phyloP scores from a whole-genome alignment of 1,140 invertebrate genomes.

The Caenorhabditis briggsae region DNA sequence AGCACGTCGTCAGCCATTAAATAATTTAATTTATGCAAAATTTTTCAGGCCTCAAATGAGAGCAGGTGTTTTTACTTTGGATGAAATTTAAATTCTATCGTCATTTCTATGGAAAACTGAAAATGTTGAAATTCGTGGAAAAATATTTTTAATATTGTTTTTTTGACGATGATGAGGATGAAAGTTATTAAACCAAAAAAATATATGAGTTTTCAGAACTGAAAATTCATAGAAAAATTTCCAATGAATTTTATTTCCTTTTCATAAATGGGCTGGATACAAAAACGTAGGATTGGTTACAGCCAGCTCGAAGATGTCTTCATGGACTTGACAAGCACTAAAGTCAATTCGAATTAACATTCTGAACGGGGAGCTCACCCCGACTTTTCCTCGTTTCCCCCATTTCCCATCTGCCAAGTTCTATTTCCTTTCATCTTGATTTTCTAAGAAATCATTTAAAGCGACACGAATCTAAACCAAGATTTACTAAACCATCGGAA shows the following conservation, averaged over 20 bases:
- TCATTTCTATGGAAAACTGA: not conserved
- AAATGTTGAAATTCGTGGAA: not conserved
- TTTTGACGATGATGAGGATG: no score
- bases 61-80: not conserved
- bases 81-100: not conserved
- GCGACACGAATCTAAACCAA: not conserved
- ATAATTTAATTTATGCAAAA: conserved; percentile 41
- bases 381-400: no score
- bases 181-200: not conserved
- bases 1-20: conserved; percentile 31
- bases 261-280: no score
- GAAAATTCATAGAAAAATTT: no score
- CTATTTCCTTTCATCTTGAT: conserved; percentile 38
- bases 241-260: no score
- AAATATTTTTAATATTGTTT: no score
- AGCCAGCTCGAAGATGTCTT: not conserved
- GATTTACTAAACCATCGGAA: no score
- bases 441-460: not conserved
- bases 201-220: no score
- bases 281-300: no score
- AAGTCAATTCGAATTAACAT: conserved; percentile 44
- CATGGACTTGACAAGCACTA: not conserved
- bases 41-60: not conserved
- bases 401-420: not conserved
- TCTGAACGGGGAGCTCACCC: conserved; percentile 1